A percentile compares a stretch with the other conserved stretches of the same genome.
phyloP scores from a whole-genome alignment of 1,140 invertebrate species.

The Probaryconus sp. region DNA sequence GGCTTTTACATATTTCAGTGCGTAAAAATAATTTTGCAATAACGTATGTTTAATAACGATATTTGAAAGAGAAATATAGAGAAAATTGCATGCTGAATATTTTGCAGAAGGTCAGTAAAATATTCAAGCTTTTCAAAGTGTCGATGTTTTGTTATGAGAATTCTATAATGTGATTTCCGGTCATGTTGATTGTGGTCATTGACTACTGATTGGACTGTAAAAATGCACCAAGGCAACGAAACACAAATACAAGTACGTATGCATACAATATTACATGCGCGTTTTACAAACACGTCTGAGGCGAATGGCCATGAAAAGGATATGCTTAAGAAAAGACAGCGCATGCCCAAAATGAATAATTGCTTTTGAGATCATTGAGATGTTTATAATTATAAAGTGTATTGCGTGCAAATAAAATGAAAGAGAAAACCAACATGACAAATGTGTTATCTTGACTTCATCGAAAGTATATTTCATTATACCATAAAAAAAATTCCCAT shows the following conservation, averaged over 20 bases:
- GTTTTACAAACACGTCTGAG: slow-evolving; percentile 52
- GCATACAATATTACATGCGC: slow-evolving; percentile 34
- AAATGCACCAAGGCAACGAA: slow-evolving; percentile 72
- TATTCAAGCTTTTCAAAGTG: background rate
- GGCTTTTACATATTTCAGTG: too few species aligned
- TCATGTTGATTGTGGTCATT: slow-evolving; percentile 64
- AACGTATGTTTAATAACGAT: background rate
- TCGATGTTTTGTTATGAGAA: slow-evolving; percentile 35
- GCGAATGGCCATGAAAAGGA: slow-evolving; percentile 44
- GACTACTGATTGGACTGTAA: slow-evolving; percentile 63
- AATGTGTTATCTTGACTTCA: slow-evolving; percentile 14
- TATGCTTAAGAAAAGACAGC: slow-evolving; percentile 26
- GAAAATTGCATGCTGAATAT: too few species aligned
- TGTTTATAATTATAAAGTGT: slow-evolving; percentile 26
- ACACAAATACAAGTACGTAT: slow-evolving; percentile 8
- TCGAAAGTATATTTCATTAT: too few species aligned
- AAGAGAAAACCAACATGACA: slow-evolving; percentile 36
- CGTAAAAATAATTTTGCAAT: slow-evolving; percentile 32
- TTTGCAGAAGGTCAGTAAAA: too few species aligned
- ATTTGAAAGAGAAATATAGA: background rate
- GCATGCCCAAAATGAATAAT: slow-evolving; percentile 51
- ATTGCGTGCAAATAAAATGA: background rate
- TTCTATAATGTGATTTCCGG: slow-evolving; percentile 62
- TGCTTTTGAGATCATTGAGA: slow-evolving; percentile 31
- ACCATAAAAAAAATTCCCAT: too few species aligned